phyloP scores from a whole-genome alignment of 2,113 vertebrate species.

The Pyxicephalus adspersus region DNA sequence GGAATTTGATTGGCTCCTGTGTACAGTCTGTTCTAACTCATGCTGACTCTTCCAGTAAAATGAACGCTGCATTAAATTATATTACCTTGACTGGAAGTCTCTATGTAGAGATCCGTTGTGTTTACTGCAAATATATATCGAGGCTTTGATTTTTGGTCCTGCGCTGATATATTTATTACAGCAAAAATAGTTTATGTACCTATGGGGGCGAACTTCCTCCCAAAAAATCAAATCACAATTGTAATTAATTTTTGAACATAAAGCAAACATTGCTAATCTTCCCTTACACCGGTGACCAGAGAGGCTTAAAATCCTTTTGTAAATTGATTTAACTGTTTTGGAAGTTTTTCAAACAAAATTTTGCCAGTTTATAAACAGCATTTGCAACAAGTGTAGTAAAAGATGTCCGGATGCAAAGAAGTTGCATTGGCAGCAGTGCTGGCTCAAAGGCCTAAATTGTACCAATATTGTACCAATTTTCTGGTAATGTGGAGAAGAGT shows the following conservation, averaged over 20 bases:
- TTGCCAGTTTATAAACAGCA: not conserved
- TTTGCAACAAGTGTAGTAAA: not conserved
- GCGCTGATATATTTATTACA: slow-evolving; percentile 34
- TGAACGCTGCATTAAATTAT: slow-evolving; percentile 17
- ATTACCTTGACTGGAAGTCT: slow-evolving; percentile 43
- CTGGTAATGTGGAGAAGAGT: no score
- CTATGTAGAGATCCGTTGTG: slow-evolving; percentile 29
- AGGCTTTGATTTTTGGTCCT: slow-evolving; percentile 38
- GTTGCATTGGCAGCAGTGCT: not conserved
- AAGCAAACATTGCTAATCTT: slow-evolving; percentile 29
- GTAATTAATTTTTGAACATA: slow-evolving; percentile 37
- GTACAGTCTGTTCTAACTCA: no score
- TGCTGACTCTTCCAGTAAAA: not conserved
- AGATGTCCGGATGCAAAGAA: not conserved
- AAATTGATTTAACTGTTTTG: not conserved
- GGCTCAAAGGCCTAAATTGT: no score
- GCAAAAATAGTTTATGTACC: slow-evolving; percentile 33
- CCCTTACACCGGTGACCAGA: slow-evolving; percentile 9
- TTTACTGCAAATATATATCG: slow-evolving; percentile 29
- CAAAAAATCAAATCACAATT: slow-evolving; percentile 40
- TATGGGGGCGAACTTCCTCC: slow-evolving; percentile 6
- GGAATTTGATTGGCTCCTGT: no score
- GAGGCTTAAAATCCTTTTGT: slow-evolving; percentile 21
- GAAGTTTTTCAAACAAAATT: not conserved
- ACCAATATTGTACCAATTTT: no score